Evolutionary conservation across 2,797 vertebrate genomes (phyloP).

Genomic region (Buceros bicornis): DNA sequence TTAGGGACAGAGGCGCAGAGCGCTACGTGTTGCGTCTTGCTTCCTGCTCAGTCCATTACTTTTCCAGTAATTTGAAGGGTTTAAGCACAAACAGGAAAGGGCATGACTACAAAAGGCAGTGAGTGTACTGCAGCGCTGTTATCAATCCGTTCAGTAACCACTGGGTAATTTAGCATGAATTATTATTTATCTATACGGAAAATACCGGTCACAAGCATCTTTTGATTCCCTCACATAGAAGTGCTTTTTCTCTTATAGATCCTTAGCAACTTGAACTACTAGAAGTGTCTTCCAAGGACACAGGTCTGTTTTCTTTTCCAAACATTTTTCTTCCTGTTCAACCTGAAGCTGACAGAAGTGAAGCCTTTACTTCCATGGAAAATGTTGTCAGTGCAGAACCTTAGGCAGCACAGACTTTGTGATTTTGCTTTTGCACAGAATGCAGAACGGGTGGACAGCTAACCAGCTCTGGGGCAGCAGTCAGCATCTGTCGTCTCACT

Average conservation of each 20-base stretch:
- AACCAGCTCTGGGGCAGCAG: neutral
- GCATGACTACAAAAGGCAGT: neutral
- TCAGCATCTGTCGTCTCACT: fast-evolving
- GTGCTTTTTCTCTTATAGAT: neutral
- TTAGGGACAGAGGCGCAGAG: neutral
- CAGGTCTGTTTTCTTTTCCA: neutral
- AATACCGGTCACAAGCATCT: neutral
- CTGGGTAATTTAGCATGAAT: neutral
- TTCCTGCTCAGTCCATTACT: neutral
- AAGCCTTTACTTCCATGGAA: neutral
- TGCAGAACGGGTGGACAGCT: neutral
- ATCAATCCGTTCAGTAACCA: neutral
- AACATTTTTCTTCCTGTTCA: neutral
- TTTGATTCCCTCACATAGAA: neutral
- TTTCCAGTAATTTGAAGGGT: neutral
- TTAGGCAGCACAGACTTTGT: constrained; percentile 4
- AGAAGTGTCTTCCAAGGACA: neutral
- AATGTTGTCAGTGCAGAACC: neutral
- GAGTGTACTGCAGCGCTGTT: neutral
- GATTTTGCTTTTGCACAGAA: constrained; percentile 36
- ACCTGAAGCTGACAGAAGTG: neutral
- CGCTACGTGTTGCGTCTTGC: neutral
- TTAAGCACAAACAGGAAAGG: neutral
- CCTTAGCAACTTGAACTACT: neutral
- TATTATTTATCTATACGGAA: neutral